Evolutionary conservation across 2,113 vertebrate species (phyloP).

Genomic region (Alexandromys fortis): DNA sequence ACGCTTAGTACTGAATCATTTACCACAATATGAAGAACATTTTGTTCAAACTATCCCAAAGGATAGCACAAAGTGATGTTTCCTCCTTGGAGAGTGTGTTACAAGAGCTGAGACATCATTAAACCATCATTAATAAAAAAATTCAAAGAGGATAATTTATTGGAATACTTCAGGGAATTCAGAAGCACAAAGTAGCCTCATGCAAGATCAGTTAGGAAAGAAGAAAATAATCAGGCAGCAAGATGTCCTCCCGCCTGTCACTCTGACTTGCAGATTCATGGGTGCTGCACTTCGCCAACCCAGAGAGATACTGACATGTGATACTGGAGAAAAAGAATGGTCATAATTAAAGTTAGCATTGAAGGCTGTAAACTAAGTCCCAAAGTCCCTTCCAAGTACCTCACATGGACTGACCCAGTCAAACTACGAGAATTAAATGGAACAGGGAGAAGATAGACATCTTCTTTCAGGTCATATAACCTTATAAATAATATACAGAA

Average conservation of each 20-base stretch:
- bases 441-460: background rate
- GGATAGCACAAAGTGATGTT: background rate
- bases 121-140: background rate
- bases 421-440: background rate
- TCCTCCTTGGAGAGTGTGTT: conserved; percentile 29
- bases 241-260: background rate
- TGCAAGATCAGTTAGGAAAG: background rate
- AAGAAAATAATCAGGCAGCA: background rate
- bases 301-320: background rate
- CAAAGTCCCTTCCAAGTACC: background rate
- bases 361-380: too few relatives aligned
- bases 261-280: background rate
- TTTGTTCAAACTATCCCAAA: conserved; percentile 44
- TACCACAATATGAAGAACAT: conserved; percentile 21
- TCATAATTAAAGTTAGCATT: background rate
- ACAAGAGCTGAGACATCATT: background rate
- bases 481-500: background rate
- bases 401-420: background rate
- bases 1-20: background rate
- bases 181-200: background rate
- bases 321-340: background rate
- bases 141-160: background rate
- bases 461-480: background rate
- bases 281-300: accelerated
- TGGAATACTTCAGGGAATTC: background rate